These are phyloP conservation scores for Ditylenchus dipsaci DNA, from an alignment of 1,140 invertebrate genomes.

Conservation along the genomic window DNA sequence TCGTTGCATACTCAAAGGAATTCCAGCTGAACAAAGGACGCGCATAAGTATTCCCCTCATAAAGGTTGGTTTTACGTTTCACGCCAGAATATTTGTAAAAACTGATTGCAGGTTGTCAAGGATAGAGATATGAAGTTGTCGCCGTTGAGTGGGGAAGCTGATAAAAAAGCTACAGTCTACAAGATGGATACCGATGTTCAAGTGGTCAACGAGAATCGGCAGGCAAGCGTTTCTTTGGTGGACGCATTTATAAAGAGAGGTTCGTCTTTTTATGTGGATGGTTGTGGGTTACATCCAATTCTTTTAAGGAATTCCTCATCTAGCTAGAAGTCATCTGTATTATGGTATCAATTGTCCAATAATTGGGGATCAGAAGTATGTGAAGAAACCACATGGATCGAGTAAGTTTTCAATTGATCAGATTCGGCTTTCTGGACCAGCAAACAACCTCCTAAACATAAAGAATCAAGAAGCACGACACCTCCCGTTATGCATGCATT, in stretches of 20 bases:
- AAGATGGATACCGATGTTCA: slow-evolving; percentile 23
- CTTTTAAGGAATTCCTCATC: slow-evolving; percentile 7
- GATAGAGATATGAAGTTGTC: slow-evolving; percentile 10
- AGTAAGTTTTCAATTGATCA: not conserved
- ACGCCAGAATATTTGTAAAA: not conserved
- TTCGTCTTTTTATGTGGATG: not conserved
- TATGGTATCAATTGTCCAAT: slow-evolving; percentile 17
- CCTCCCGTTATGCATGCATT: not conserved
- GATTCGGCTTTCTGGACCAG: not conserved
- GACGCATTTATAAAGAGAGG: slow-evolving; percentile 18
- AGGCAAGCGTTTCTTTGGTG: slow-evolving; percentile 1
- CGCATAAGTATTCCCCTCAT: slow-evolving; percentile 21
- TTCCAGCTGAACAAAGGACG: slow-evolving; percentile 1
- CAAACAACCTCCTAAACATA: not conserved
- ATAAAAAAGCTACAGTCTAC: not conserved
- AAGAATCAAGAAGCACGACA: not conserved
- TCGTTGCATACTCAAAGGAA: slow-evolving; percentile 14
- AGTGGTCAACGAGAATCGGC: not conserved
- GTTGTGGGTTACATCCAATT: not conserved
- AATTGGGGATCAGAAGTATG: not conserved
- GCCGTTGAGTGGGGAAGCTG: slow-evolving; percentile 10
- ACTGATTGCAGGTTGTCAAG: slow-evolving; percentile 4
- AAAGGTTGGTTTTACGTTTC: slow-evolving; percentile 11
- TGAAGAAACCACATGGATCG: not conserved
- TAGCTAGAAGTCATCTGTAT: slow-evolving; percentile 30